Evolutionary conservation across 1,140 invertebrate species (phyloP), one percentile per base, ranked within the genome.

Genomic region (Atta cephalotes): DNA sequence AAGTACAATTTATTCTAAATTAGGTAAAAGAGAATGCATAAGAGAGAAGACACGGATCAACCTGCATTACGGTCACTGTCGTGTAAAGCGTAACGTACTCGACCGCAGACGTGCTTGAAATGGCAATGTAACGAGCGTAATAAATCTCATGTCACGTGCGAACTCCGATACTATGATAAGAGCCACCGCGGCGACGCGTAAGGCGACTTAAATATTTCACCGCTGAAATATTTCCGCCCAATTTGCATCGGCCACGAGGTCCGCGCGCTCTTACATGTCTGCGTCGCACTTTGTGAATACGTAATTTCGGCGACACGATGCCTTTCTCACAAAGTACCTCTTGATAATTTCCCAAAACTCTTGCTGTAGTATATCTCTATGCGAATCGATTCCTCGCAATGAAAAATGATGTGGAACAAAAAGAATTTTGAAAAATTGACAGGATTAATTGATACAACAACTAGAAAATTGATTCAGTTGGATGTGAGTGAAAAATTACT

Each of bases 41-140:
- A 66, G 39, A 35, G 31, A 6, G 31, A 25, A 62, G 62, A 53
- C 66, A 10, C 56, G 35, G 25, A 58, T 65, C 85, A 63, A 66
- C 79, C 9, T 74, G 72, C 28, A 56, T 74, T 74, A 63, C 45
- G 80, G 62, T 71, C 63, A 51, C 21, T 58, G 31, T 80, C 68
- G 85, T 66, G 45, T 66, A 58, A 85, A 84, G 87, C 90, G 87
- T 88, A 87, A 89, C 89, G 74, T 81, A 92, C 88, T 93, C 89
- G 87, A 88, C 89, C 88, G 87, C 88, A 91, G 88, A 93, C 92
- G 92, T 93, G 92, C 88, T 72, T 79, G 88, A 91, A 92, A 93
- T 93, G 87, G 89, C 86, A 92, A 92, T 77, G 84, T 86, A 88
- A 87, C 80, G 85, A 90, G 87, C 86, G 91, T 91, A 87, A 92